Evolutionary conservation across 2,797 vertebrate genomes (phyloP).

Genomic region (Onychomys torridus): DNA sequence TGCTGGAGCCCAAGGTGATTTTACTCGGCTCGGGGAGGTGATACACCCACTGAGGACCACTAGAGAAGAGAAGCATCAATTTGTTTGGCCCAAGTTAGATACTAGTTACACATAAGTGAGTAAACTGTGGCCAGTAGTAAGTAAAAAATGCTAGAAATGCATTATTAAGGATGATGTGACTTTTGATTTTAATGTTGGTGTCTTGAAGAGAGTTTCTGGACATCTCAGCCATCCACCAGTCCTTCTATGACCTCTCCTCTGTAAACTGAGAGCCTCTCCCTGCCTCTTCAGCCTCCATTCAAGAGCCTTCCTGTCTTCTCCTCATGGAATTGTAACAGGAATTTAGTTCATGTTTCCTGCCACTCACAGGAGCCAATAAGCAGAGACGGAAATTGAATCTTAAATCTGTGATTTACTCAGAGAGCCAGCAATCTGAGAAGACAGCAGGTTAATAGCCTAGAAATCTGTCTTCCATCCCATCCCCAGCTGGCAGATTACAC

Average conservation of each 20-base stretch:
- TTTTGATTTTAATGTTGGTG: background rate
- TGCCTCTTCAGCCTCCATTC: background rate
- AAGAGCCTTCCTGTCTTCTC: background rate
- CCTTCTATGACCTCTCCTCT: background rate
- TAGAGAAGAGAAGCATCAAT: background rate
- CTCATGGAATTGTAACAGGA: background rate
- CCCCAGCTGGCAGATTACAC: background rate
- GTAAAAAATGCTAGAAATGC: conserved; percentile 5
- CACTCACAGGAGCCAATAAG: background rate
- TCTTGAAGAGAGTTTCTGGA: background rate
- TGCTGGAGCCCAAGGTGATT: background rate
- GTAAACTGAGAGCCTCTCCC: background rate
- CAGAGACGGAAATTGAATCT: background rate
- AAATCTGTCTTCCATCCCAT: background rate
- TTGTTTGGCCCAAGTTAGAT: background rate
- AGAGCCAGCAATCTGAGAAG: background rate
- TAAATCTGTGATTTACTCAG: background rate
- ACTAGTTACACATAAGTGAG: conserved; percentile 4
- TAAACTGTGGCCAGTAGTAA: background rate
- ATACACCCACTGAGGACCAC: background rate
- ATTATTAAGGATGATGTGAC: background rate
- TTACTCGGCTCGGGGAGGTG: background rate
- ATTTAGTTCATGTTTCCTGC: background rate
- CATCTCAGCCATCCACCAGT: background rate
- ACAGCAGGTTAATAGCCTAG: background rate